Conservation (phyloP, 2,888 invertebrate genomes). For the Meganola albula region DNA sequence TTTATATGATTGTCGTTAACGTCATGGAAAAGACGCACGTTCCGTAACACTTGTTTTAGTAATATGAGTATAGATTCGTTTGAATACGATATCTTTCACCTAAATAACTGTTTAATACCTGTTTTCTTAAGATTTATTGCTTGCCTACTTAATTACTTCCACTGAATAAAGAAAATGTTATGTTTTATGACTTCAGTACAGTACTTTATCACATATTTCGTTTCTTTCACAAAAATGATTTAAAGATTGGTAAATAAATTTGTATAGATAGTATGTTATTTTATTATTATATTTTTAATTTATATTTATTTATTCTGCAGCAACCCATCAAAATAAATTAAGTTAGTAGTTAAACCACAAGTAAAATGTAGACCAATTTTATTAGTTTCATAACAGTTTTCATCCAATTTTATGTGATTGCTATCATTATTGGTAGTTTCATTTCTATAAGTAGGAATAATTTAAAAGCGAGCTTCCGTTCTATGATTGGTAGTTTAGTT, state of each 20-base stretch:
- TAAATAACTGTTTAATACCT: conserved; percentile 12
- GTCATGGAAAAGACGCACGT: conserved; percentile 12
- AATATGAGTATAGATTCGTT: conserved; percentile 14
- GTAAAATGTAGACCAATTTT: too few species aligned
- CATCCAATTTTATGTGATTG: conserved; percentile 11
- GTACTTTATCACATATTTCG: too few species aligned
- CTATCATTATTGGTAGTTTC: conserved; percentile 24
- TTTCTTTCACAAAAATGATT: too few species aligned
- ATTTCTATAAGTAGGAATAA: conserved; percentile 17
- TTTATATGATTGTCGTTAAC: conserved; percentile 18
- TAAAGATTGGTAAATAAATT: too few species aligned
- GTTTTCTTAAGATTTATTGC: conserved; percentile 16
- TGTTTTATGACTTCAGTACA: too few species aligned
- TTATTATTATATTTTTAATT: too few species aligned
- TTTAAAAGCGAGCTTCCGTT: conserved; percentile 25
- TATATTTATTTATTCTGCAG: too few species aligned
- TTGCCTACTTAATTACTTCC: conserved; percentile 7
- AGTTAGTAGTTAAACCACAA: too few species aligned
- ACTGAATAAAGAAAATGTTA: too few species aligned
- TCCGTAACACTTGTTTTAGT: conserved; percentile 4
- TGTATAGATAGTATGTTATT: too few species aligned
- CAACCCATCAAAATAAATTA: too few species aligned
- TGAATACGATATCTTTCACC: conserved; percentile 16
- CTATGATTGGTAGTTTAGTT: conserved; percentile 16
- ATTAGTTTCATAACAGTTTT: conserved; percentile 11